These are phyloP conservation scores for Ashinkailepas kermadecensis DNA, from an alignment of 2,888 invertebrate species.

Conservation along the genomic window DNA sequence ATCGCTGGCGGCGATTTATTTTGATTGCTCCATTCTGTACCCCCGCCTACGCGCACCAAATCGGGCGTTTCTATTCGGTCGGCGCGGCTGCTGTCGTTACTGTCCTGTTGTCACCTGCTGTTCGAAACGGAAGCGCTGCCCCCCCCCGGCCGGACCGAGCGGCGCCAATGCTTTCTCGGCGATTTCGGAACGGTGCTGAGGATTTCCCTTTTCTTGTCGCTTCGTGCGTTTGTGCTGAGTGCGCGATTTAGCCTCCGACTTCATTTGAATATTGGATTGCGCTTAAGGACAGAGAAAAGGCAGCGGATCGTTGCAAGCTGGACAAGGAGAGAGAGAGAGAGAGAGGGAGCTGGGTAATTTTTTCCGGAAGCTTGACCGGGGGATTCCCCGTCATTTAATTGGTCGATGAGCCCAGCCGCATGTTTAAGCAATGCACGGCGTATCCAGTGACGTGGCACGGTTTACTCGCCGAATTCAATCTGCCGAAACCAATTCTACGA, in stretches of 20 bases:
- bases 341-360: too few species aligned
- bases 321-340: neutral
- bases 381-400: too few species aligned
- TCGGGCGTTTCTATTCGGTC: neutral
- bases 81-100: neutral
- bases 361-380: too few species aligned
- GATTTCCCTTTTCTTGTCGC: neutral
- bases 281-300: neutral
- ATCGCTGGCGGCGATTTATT: neutral
- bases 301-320: neutral
- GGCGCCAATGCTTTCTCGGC: neutral
- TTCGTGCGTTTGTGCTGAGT: neutral
- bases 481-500: too few species aligned
- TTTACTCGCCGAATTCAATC: too few species aligned
- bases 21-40: neutral
- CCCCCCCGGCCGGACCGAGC: neutral
- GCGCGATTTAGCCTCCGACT: neutral
- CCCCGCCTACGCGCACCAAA: neutral
- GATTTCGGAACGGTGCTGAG: neutral
- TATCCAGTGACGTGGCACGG: too few species aligned
- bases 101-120: neutral
- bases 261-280: conserved; percentile 17
- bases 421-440: too few species aligned
- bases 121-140: too few species aligned
- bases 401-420: too few species aligned